These are phyloP conservation scores for Drosophila helvetica DNA, from an alignment of 2,888 invertebrate species.

Conservation along the genomic window DNA sequence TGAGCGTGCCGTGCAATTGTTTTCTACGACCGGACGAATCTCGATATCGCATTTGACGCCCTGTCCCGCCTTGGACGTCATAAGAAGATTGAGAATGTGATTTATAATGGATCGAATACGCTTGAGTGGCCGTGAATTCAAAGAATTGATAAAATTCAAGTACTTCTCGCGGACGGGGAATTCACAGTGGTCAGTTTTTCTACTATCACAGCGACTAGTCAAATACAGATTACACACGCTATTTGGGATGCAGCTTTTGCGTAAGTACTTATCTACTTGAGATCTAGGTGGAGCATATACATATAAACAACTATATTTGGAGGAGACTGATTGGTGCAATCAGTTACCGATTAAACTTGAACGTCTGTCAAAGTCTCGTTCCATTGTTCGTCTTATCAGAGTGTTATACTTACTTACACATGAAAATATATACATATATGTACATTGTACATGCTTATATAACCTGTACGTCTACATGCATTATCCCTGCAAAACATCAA, in stretches of 20 bases:
- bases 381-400: slow-evolving; percentile 21
- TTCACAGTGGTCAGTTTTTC: not conserved
- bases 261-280: not conserved
- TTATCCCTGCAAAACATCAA: not conserved
- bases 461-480: not conserved
- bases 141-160: not conserved
- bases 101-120: not conserved
- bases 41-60: too few species aligned
- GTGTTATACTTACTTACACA: not conserved
- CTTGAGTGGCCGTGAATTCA: not conserved
- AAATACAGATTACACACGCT: not conserved
- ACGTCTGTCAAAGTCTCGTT: slow-evolving; percentile 19
- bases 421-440: not conserved
- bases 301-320: not conserved
- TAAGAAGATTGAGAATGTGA: not conserved
- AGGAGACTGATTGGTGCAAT: not conserved
- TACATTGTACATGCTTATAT: not conserved
- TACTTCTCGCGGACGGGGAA: not conserved
- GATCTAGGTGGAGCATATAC: not conserved
- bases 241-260: not conserved
- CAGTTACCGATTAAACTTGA: slow-evolving; percentile 29
- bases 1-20: too few species aligned
- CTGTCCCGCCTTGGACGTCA: not conserved
- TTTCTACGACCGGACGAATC: too few species aligned
- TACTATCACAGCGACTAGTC: not conserved